Evolutionary conservation across 2,797 vertebrate genomes (phyloP), one percentile per base, ranked within the genome.

Genomic region (Carcharodon carcharias): DNA sequence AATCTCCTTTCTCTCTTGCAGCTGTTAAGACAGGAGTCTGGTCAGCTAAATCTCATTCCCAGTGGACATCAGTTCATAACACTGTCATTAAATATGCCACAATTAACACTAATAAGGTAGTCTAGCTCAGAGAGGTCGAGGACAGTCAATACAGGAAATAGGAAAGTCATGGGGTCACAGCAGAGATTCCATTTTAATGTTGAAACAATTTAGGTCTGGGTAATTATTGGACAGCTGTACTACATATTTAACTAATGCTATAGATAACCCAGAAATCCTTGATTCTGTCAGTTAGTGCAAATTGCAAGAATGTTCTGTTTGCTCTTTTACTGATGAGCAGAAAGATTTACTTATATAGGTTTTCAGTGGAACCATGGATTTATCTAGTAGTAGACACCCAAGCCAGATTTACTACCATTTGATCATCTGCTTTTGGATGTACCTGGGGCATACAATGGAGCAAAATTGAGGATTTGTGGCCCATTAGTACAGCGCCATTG

Each of bases 121-220:
- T 71, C 67, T 63, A 71, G 28, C 67, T 95, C 67, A 31, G 12
- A 69, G 61, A 73, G 94, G 94, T 95, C 28, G 26, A 73, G 94
- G 94, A 95, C n/a, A 73, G 65, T 71, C 65, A 54, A 69, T 95
- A 35, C 94, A 73, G 67, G 67, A 95, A 95, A 73, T 73, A 50
- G 61, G 21, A 67, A 73, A 56, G 45, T 35, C 94, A 54, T 31
- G 11, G 63, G 35, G 67, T 54, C 54, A 95, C 50, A 54, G 67
- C 65, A 73, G 67, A 56, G 94, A 95, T n/a, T 95, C 45, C 94
- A 12, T 73, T 56, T 54, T 31, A 56, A 73, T 7, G 67, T 73
- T 45, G 65, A 73, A 73, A 95, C 94, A 35, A 71, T n/a, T 56
- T 73, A 50, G 65, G 67, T 50, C 94, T 65, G 14, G 54, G 45